Base-by-base conservation (phyloP, 2,797 vertebrate species). In the Moxostoma hubbsi region DNA sequence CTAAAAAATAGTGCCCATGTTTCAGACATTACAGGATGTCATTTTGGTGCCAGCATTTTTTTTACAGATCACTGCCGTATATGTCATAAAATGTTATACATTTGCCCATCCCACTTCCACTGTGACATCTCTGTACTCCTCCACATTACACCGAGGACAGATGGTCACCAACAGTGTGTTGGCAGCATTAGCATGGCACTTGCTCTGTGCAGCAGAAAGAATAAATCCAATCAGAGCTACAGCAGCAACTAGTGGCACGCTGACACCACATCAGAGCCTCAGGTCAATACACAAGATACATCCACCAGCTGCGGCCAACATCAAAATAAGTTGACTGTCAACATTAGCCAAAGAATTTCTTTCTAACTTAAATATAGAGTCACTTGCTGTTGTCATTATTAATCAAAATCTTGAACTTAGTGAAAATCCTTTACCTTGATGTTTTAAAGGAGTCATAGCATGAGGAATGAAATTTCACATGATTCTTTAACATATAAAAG, bases 81-180 rank as follows among this genome's bases (percentile, higher is more conserved):
- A 36, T 36, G 36, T 36, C 36, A 36, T 36, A 4, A 36, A 3
- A 36, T 36, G 4, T 36, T 0, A 36, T 36, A 36, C 36, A 36
- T 36, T 36, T 36, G 36, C 36, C 36, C 36, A 36, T 36, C 36
- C 6, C 67, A 61, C 12, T 15, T 74, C 24, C 57, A 13, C 15
- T 45, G 57, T 73, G 76, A n/a, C 63, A 49, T 67, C 36, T 16
- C 65, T 18, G 16, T 65, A 57, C 18, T 45, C 46, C 51, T 71
- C 65, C 47, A 6, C 7, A 46, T 46, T 74, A 70, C 77, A 72
- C 80, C 47, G 63, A 63, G 59, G 69, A 82, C 83, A 82, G 83
- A 82, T 85, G 83, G 83, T 70, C 74, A 10, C 7, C 76, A 73
- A 77, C 76, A 75, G 81, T 67, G 47, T 7, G 74, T 18, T 82